Evolutionary conservation across 2,113 vertebrate species (phyloP).

Genomic region (Calidris pugnax): DNA sequence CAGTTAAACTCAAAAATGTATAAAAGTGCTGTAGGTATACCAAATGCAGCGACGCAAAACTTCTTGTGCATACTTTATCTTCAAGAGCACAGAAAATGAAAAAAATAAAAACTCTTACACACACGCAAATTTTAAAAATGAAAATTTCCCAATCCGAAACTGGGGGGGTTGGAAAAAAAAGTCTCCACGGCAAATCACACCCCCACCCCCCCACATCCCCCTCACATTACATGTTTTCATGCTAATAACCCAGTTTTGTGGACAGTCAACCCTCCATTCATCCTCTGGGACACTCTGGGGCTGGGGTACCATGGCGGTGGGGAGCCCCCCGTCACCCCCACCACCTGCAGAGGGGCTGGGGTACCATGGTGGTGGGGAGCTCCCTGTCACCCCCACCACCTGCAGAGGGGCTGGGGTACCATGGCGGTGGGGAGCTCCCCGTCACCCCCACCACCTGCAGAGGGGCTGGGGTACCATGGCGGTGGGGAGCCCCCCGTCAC

Average conservation of each 20-base stretch:
- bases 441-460: neutral
- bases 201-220: accelerated
- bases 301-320: accelerated
- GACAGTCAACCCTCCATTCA: accelerated
- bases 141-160: neutral
- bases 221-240: accelerated
- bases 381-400: too few relatives aligned
- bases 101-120: neutral
- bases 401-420: too few relatives aligned
- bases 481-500: accelerated
- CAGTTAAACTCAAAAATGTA: neutral
- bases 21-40: neutral
- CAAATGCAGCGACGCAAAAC: neutral
- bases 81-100: neutral
- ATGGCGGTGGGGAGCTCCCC: accelerated
- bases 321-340: too few relatives aligned
- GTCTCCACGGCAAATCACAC: neutral
- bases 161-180: neutral
- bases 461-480: accelerated
- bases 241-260: accelerated
- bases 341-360: too few relatives aligned
- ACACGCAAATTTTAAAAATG: neutral
- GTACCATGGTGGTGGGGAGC: too few relatives aligned
- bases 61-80: neutral
- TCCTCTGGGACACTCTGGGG: accelerated